Percentiles rank a stretch among this genome's conserved stretches.
phyloP scores from a whole-genome alignment of 2,888 invertebrate species.

The Protophormia terraenovae region DNA sequence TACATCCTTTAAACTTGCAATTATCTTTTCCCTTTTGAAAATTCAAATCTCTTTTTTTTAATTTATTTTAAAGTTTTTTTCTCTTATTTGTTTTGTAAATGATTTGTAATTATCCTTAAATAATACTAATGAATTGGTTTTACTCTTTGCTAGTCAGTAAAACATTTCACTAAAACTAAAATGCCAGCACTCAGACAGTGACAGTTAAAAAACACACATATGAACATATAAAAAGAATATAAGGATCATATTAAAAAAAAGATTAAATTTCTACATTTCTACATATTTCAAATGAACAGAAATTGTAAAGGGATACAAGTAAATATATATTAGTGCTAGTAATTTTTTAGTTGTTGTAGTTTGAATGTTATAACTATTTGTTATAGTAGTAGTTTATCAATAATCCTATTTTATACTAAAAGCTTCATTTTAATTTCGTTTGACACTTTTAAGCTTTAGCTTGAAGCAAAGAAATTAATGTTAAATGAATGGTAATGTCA shows the following conservation, averaged over 20 bases:
- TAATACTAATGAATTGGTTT: slow-evolving; percentile 61
- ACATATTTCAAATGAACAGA: background rate
- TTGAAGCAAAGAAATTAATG: slow-evolving; percentile 69
- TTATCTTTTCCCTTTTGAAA: too few species aligned
- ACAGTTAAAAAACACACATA: background rate
- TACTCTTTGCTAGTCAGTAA: slow-evolving; percentile 44
- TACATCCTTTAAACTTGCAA: too few species aligned
- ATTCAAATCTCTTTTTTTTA: too few species aligned
- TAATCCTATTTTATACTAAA: slow-evolving; percentile 64
- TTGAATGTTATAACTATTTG: too few species aligned
- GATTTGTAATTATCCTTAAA: slow-evolving; percentile 61
- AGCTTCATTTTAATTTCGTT: slow-evolving; percentile 62
- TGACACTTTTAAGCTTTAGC: slow-evolving; percentile 67
- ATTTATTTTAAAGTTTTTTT: too few species aligned
- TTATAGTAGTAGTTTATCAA: slow-evolving; percentile 55
- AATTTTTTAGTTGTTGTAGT: background rate
- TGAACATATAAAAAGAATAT: background rate
- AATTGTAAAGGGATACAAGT: background rate
- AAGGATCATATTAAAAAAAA: slow-evolving; percentile 31
- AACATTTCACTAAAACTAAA: slow-evolving; percentile 35
- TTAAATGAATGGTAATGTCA: slow-evolving; percentile 68
- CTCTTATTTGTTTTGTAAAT: slow-evolving; percentile 28
- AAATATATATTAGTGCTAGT: background rate
- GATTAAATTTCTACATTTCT: slow-evolving; percentile 21
- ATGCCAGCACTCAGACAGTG: background rate